phyloP scores from a whole-genome alignment of 2,113 vertebrate genomes.

The Cettia cetti region DNA sequence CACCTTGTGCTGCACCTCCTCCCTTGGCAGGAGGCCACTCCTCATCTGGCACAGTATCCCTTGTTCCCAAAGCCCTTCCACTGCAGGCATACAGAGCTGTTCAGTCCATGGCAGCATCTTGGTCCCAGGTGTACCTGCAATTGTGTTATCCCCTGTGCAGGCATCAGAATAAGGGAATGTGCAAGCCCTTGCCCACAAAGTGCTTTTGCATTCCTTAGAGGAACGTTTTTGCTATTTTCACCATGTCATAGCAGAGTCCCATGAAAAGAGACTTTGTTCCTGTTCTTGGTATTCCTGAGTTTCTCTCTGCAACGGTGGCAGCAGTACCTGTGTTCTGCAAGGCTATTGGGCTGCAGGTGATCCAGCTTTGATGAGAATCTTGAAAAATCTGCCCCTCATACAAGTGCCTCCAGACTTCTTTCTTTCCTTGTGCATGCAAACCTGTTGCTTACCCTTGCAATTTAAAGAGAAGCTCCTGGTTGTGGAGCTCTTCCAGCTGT shows the following conservation, averaged over 20 bases:
- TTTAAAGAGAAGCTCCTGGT: not conserved
- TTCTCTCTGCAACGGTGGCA: not conserved
- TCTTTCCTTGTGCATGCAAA: not conserved
- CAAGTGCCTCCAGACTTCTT: not conserved
- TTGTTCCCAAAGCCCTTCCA: not conserved
- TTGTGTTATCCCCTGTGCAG: not conserved
- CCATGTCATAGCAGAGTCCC: fast-evolving
- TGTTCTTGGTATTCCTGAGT: not conserved
- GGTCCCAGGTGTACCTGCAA: not conserved
- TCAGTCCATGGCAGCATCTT: not conserved
- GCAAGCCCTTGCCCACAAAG: not conserved
- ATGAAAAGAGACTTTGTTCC: not conserved
- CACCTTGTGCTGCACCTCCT: not conserved
- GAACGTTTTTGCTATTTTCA: not conserved
- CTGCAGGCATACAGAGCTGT: not conserved
- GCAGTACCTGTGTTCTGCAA: not conserved
- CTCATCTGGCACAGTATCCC: not conserved
- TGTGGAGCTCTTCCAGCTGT: not conserved
- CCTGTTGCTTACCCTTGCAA: not conserved
- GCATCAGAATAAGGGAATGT: not conserved
- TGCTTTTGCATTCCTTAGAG: not conserved
- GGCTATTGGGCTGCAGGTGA: not conserved
- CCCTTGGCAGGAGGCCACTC: not conserved
- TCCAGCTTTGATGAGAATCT: not conserved
- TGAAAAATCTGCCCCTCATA: not conserved